Conservation (phyloP, 2,888 invertebrate genomes). For the Eupithecia subfuscata region DNA sequence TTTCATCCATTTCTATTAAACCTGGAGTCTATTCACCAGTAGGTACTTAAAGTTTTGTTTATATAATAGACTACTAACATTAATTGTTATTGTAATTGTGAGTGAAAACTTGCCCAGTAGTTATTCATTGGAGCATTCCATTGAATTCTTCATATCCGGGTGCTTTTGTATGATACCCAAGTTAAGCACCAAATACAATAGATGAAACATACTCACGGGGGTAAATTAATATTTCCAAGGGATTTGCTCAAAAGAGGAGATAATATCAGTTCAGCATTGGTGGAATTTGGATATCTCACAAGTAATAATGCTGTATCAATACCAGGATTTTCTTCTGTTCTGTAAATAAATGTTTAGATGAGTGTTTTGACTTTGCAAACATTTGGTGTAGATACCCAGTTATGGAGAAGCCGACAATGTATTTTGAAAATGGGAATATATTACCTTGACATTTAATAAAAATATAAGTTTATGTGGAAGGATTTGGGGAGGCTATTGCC, state of each 20-base stretch:
- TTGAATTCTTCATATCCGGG: background rate
- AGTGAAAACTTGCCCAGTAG: background rate
- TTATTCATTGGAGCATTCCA: background rate
- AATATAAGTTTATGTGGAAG: background rate
- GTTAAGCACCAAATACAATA: background rate
- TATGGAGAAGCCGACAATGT: background rate
- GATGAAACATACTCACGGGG: conserved; percentile 65
- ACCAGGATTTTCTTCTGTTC: conserved; percentile 73
- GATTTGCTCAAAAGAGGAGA: conserved; percentile 77
- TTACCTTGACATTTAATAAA: too few species aligned
- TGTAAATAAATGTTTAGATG: conserved; percentile 41
- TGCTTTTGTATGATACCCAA: background rate
- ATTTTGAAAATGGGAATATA: background rate
- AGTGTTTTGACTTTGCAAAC: background rate
- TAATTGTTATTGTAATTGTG: too few species aligned
- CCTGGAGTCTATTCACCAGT: too few species aligned
- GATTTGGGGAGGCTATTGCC: background rate
- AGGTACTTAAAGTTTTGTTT: too few species aligned
- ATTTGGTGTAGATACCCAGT: background rate
- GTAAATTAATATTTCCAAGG: conserved; percentile 74
- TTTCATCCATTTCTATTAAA: too few species aligned
- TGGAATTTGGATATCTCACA: conserved; percentile 83
- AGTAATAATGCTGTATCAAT: conserved; percentile 82
- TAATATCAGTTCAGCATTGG: conserved; percentile 78
- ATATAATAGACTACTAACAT: too few species aligned